These are phyloP conservation scores for Helicoverpa assulta DNA, from an alignment of 2,888 invertebrate species.

Conservation along the genomic window DNA sequence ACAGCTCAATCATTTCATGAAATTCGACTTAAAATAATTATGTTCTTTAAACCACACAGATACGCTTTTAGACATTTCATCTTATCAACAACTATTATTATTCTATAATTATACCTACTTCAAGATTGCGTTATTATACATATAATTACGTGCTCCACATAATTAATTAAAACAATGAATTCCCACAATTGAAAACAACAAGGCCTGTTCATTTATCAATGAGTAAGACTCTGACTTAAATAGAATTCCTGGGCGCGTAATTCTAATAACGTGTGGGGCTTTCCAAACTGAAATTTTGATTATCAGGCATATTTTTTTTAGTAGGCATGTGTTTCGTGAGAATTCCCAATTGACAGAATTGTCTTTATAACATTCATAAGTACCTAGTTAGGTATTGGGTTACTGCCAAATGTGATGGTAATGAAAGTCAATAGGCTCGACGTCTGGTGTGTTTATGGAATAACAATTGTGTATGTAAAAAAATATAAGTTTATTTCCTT, in stretches of 20 bases:
- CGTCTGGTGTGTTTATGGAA: not conserved
- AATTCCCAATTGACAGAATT: too few species aligned
- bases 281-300: not conserved
- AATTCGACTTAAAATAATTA: too few species aligned
- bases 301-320: not conserved
- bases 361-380: too few species aligned
- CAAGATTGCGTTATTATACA: too few species aligned
- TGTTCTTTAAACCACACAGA: too few species aligned
- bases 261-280: too few species aligned
- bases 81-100: too few species aligned
- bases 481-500: too few species aligned
- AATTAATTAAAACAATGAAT: not conserved
- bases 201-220: not conserved
- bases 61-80: too few species aligned
- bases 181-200: not conserved
- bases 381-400: constrained; percentile 11
- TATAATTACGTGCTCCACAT: not conserved
- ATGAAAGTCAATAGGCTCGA: not conserved
- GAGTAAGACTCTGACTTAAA: not conserved
- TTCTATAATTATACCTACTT: too few species aligned
- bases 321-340: not conserved
- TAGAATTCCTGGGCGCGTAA: too few species aligned
- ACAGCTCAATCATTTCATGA: too few species aligned
- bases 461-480: not conserved
- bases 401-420: constrained; percentile 2